Evolutionary conservation across 2,113 vertebrate genomes (phyloP), one percentile per base, ranked within the genome.

Genomic region (Rhodinocichla rosea): DNA sequence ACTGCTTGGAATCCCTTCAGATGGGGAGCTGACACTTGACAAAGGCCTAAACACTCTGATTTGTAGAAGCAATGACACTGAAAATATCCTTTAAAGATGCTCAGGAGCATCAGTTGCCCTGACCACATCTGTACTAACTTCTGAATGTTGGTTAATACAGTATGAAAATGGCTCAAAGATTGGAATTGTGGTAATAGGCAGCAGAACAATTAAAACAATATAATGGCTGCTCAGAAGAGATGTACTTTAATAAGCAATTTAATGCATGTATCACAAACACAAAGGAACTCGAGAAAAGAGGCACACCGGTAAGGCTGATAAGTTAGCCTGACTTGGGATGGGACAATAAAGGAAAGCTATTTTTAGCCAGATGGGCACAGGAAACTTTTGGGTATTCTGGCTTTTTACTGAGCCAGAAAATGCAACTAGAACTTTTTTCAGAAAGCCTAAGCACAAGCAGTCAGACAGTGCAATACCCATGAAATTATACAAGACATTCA

Each of bases 401-500:
- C 28, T 60, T 70, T 19, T 55, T 50, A 49, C 8, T 47, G 28
- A 13, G 10, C 5, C 33, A 87, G 7, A 7, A 59, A 50, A 47
- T 20, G 7, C 19, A 82, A 27, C 22, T 45, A n/a, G 3, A 33
- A 17, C 6, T 40, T 37, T 15, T 20, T 42, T 68, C 52, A 55
- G 35, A 50, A 68, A 85, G 7, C 4, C 18, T 10, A 7, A 40
- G n/a, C 6, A 35, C 19, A 62, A 62, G 13, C 19, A 55, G 37
- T 40, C 16, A 59, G 47, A 30, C 9, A 59, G 39, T 13, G 19
- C 1, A 21, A 11, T n/a, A 53, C 4, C 24, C 39, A 24, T 11
- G 13, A 20, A 69, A 53, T 1, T 0, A 42, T 11, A 21, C 0
- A 12, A 28, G 35, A 35, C 9, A 37, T 10, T n/a, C 49, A 68